Percentiles rank a stretch among this genome's conserved stretches.
phyloP scores from a whole-genome alignment of 1,140 invertebrate species.

The Ceratitis capitata region DNA sequence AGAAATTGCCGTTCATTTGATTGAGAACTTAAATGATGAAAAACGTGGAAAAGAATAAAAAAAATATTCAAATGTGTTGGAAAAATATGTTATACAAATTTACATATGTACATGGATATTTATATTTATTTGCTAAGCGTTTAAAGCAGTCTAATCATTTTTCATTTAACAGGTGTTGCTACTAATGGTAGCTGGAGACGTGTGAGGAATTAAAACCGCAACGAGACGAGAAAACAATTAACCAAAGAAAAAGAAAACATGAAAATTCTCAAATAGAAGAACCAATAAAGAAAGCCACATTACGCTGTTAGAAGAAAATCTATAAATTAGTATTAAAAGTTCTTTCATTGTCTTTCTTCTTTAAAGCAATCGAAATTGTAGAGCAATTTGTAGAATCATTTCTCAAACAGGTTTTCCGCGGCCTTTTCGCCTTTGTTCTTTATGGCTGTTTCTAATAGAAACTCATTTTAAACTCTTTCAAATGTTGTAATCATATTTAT shows the following conservation, averaged over 20 bases:
- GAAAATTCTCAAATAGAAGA: not conserved
- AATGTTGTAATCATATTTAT: too few relatives aligned
- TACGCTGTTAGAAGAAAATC: not conserved
- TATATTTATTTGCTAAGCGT: not conserved
- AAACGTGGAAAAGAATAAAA: conserved; percentile 21
- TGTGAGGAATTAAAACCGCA: not conserved
- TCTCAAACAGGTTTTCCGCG: not conserved
- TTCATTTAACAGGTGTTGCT: not conserved
- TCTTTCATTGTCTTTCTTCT: not conserved
- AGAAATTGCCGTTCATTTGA: conserved; percentile 95
- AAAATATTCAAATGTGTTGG: not conserved
- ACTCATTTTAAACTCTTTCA: not conserved
- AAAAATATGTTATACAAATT: not conserved
- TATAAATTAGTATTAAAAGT: not conserved
- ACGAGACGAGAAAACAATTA: too few relatives aligned
- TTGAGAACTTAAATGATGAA: conserved; percentile 70
- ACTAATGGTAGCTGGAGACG: not conserved
- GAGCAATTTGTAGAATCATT: not conserved
- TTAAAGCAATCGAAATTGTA: not conserved
- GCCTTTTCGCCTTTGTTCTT: not conserved
- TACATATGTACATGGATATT: not conserved
- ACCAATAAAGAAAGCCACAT: not conserved
- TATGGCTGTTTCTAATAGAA: not conserved
- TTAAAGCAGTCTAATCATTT: not conserved
- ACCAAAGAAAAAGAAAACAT: not conserved